Base-by-base conservation (phyloP, 1,140 invertebrate genomes). In the Triops cancriformis region DNA sequence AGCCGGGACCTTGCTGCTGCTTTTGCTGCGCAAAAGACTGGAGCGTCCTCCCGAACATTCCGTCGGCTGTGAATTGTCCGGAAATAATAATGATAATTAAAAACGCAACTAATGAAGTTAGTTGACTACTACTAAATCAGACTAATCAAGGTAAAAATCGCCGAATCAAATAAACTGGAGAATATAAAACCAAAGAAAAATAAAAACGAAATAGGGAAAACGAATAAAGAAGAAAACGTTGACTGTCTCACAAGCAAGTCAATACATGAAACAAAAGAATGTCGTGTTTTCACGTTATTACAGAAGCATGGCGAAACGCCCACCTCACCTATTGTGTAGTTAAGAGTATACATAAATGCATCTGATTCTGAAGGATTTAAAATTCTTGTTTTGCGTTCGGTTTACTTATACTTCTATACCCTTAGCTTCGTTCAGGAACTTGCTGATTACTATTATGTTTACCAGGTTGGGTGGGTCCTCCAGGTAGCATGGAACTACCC, bases 1-100 rank as follows among this genome's bases (percentile, higher is more conserved):
- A 28, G 77, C 81, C 78, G 77, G 83, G 80, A 80, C 83, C 77
- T 82, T 79, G 87, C 83, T 87, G 88, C 83, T 91, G 90, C 81
- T 91, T 91, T 84, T 92, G 90, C 85, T 91, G 91, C 82, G 90
- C 90, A 85, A 92, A 88, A 82, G 90, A 91, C 86, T 91, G 91
- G 80, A 93, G 87, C 76, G 91, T 91, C 83, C 92, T 87, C 81
- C 92, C 91, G 87, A 92, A 94, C 87, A 93, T 90, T 82, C 90
- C 90, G 82, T 92, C 91, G 82, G 90, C 89, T 87, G 51, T 45
- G 51, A 82, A 81, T 81, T 81, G 79, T 81, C 45, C 76, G 43
- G 45, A 79, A 43, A n/a, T 73, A 6, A 78, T 64, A 11, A 79
- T 11, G 26, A 79, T 26, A 73, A 76, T 64, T 43, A 11, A 37